These are phyloP conservation scores for Sterrhoptilus dennistouni DNA, from an alignment of 2,113 vertebrate species.

Conservation along the genomic window DNA sequence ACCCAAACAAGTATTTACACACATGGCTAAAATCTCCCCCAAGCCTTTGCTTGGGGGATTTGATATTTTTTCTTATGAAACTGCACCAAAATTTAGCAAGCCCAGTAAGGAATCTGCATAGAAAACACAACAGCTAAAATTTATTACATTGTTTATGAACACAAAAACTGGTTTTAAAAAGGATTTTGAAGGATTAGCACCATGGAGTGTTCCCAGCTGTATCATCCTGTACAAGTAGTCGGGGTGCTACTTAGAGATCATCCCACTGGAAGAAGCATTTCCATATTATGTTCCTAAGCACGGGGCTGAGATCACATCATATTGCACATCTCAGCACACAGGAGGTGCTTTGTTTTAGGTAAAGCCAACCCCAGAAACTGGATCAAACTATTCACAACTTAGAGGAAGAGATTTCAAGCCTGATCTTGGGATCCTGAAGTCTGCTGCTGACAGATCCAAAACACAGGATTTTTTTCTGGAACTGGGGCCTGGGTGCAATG, in stretches of 20 bases:
- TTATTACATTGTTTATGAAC: background rate
- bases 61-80: background rate
- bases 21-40: background rate
- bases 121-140: background rate
- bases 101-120: background rate
- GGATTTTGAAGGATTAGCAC: background rate
- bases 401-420: background rate
- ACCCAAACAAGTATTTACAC: background rate
- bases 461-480: background rate
- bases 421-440: background rate
- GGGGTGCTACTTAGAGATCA: background rate
- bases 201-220: background rate
- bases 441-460: background rate
- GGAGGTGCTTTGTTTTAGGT: background rate
- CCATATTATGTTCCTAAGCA: background rate
- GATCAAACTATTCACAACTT: background rate
- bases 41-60: background rate
- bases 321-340: background rate
- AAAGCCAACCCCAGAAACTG: background rate
- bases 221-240: background rate
- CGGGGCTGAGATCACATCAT: background rate
- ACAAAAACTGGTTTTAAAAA: background rate
- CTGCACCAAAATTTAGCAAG: background rate
- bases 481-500: background rate
- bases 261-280: background rate